These are phyloP conservation scores for Rhyacichthys aspro DNA, from an alignment of 2,797 vertebrate genomes.

Conservation along the genomic window DNA sequence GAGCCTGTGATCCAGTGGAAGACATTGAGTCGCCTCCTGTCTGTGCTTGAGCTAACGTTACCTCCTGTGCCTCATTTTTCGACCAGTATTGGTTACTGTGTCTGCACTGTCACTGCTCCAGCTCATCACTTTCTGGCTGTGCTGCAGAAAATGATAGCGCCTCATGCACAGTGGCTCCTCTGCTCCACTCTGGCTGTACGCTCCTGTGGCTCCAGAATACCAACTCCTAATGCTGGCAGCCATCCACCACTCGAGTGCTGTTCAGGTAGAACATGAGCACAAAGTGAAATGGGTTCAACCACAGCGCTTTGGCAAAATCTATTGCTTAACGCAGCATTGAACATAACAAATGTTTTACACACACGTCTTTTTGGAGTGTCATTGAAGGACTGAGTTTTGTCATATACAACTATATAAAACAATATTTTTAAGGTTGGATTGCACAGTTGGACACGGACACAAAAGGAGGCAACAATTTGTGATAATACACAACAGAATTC, in stretches of 20 bases:
- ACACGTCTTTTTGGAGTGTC: not conserved
- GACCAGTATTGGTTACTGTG: conserved; percentile 7
- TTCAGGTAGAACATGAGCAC: conserved; percentile 16
- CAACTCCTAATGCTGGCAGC: not conserved
- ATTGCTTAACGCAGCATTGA: conserved; percentile 5
- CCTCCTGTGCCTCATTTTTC: conserved; percentile 3
- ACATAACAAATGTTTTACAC: conserved; percentile 4
- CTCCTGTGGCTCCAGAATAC: not conserved
- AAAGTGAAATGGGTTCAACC: conserved; percentile 1
- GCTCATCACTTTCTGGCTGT: conserved; percentile 17
- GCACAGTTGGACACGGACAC: too few species aligned
- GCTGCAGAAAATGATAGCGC: conserved; percentile 16
- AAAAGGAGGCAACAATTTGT: not conserved
- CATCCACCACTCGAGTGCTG: conserved; percentile 10
- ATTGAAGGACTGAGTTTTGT: not conserved
- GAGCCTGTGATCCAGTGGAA: not conserved
- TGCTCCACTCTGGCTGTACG: too few species aligned
- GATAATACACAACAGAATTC: not conserved
- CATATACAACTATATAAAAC: not conserved
- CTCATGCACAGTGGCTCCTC: not conserved
- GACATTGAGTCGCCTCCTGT: not conserved
- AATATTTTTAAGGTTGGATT: not conserved
- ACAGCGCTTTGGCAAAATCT: conserved; percentile 6
- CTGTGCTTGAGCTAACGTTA: not conserved
- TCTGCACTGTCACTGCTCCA: conserved; percentile 4